phyloP scores from a whole-genome alignment of 2,888 invertebrate genomes.

The Thera obeliscata region DNA sequence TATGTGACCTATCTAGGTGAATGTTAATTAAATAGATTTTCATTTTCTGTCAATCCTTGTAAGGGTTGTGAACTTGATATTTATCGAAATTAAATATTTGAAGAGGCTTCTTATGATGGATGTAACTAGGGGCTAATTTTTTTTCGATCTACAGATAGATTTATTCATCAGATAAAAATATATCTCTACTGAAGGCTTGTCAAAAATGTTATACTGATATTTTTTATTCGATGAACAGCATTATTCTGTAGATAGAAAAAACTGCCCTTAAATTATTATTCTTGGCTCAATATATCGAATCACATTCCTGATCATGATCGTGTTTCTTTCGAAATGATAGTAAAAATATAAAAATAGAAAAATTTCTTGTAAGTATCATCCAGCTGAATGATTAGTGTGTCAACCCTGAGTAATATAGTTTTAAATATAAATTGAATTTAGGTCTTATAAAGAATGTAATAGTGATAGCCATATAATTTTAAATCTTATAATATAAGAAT shows the following conservation, averaged over 20 bases:
- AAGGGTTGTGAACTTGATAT: constrained; percentile 12
- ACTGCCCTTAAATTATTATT: constrained; percentile 15
- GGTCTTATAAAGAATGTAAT: constrained; percentile 1
- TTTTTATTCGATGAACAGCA: too few relatives aligned
- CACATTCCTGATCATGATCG: constrained; percentile 39
- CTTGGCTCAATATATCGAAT: constrained; percentile 38
- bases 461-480: neutral
- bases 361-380: constrained; percentile 34
- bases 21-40: too few relatives aligned
- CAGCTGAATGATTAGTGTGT: constrained; percentile 33
- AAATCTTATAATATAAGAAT: neutral
- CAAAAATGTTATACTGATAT: too few relatives aligned
- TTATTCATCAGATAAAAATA: too few relatives aligned
- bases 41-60: constrained; percentile 4
- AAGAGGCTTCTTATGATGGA: constrained; percentile 16
- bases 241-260: constrained; percentile 7
- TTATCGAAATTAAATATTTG: constrained; percentile 16
- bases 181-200: too few relatives aligned
- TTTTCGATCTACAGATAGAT: too few relatives aligned
- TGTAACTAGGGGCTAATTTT: neutral
- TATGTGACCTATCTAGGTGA: too few relatives aligned
- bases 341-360: constrained; percentile 34
- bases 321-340: constrained; percentile 19
- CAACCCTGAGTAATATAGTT: constrained; percentile 15
- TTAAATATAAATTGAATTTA: constrained; percentile 25